These are phyloP conservation scores for Endomychus coccineus DNA, from an alignment of 2,888 invertebrate species.

Conservation along the genomic window DNA sequence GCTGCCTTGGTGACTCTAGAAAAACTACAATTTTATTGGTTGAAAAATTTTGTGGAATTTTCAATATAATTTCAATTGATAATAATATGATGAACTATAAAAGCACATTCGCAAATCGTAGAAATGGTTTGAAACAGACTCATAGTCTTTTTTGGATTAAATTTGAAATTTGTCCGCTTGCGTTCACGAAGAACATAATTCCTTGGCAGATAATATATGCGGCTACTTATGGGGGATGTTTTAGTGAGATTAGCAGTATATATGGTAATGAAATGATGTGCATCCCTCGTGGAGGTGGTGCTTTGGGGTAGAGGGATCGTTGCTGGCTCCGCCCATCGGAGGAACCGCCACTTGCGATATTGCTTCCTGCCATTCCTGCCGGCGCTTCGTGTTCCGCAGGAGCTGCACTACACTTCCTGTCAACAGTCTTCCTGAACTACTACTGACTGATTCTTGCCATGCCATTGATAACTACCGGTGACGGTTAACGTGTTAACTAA, in stretches of 20 bases:
- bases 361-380: constrained; percentile 45
- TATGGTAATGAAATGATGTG: constrained; percentile 29
- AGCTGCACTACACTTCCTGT: constrained; percentile 42
- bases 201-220: too few species aligned
- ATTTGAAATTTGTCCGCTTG: too few species aligned
- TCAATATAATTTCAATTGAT: too few species aligned
- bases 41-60: too few species aligned
- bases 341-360: constrained; percentile 47
- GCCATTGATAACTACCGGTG: constrained; percentile 17
- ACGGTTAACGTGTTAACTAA: too few species aligned
- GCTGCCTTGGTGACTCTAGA: too few species aligned
- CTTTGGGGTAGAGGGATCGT: constrained; percentile 29
- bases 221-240: neutral
- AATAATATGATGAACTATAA: too few species aligned
- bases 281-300: constrained; percentile 27
- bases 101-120: too few species aligned
- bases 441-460: constrained; percentile 8
- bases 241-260: constrained; percentile 1
- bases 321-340: constrained; percentile 39
- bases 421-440: constrained; percentile 37
- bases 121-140: too few species aligned
- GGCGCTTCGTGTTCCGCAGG: constrained; percentile 42
- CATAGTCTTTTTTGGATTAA: too few species aligned
- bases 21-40: too few species aligned
- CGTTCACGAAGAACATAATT: too few species aligned